phyloP scores from a whole-genome alignment of 1,140 invertebrate genomes.

The Heterodera carotae region DNA sequence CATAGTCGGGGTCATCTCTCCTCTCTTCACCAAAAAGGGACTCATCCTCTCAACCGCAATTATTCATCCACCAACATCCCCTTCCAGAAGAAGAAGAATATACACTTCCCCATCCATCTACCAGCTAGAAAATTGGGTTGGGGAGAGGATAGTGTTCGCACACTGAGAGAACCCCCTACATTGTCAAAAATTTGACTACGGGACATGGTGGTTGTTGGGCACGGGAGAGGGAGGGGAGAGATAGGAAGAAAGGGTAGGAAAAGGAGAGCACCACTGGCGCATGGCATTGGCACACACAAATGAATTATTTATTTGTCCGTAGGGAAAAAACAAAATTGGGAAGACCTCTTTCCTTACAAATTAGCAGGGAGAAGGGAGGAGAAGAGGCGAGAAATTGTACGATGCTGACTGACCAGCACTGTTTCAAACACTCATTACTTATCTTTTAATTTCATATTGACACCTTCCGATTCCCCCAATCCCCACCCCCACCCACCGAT shows the following conservation, averaged over 20 bases:
- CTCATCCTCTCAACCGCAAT: not conserved
- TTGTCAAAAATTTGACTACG: not conserved
- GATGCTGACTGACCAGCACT: not conserved
- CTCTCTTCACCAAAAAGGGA: not conserved
- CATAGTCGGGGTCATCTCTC: not conserved
- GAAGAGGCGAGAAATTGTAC: not conserved
- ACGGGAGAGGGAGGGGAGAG: not conserved
- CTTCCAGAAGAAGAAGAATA: not conserved
- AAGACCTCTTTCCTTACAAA: no score
- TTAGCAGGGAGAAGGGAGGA: no score
- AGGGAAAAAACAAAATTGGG: not conserved
- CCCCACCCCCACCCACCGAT: not conserved
- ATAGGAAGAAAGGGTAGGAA: no score
- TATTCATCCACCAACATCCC: not conserved
- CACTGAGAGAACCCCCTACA: not conserved
- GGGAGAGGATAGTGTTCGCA: not conserved
- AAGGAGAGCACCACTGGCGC: not conserved
- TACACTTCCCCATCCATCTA: not conserved
- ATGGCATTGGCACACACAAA: not conserved
- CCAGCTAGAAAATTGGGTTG: conserved; percentile 7
- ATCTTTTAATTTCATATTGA: not conserved
- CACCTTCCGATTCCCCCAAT: not conserved
- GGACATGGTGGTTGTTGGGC: not conserved
- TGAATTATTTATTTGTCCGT: not conserved
- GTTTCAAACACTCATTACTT: not conserved